phyloP scores from a whole-genome alignment of 2,888 invertebrate genomes.

The Elmis aenea region DNA sequence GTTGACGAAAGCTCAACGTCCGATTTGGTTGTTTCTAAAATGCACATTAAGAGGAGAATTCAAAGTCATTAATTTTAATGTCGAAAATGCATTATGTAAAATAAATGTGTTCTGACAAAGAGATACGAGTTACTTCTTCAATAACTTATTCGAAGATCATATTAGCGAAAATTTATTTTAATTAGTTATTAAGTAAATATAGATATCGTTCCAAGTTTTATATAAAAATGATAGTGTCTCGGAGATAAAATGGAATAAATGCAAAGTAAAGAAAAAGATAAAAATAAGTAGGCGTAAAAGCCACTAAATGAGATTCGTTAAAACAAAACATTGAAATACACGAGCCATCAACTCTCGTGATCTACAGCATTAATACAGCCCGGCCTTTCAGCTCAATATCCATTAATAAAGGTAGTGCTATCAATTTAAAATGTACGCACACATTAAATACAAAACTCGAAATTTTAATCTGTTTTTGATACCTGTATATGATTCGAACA shows the following conservation, averaged over 20 bases:
- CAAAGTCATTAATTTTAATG: too few species aligned
- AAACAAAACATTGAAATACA: slow-evolving; percentile 37
- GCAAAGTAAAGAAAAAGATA: slow-evolving; percentile 24
- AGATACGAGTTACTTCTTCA: too few species aligned
- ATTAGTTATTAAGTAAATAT: too few species aligned
- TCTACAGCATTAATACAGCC: slow-evolving; percentile 33
- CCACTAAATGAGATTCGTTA: slow-evolving; percentile 37
- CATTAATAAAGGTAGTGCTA: slow-evolving; percentile 38
- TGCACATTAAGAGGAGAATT: too few species aligned
- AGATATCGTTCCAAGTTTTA: too few species aligned
- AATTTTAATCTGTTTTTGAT: slow-evolving; percentile 44
- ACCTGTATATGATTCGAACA: slow-evolving; percentile 43
- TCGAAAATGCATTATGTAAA: too few species aligned
- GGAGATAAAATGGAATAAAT: slow-evolving; percentile 24
- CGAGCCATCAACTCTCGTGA: slow-evolving; percentile 35
- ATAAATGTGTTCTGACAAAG: too few species aligned
- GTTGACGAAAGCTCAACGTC: too few species aligned
- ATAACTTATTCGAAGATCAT: too few species aligned
- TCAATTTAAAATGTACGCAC: slow-evolving; percentile 37
- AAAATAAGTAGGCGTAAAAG: slow-evolving; percentile 32
- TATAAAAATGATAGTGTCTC: slow-evolving; percentile 25
- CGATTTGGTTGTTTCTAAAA: too few species aligned
- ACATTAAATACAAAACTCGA: slow-evolving; percentile 38
- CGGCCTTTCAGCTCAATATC: slow-evolving; percentile 31
- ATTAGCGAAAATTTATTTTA: too few species aligned